phyloP scores from a whole-genome alignment of 2,888 invertebrate species.

The Iphiclides podalirius region DNA sequence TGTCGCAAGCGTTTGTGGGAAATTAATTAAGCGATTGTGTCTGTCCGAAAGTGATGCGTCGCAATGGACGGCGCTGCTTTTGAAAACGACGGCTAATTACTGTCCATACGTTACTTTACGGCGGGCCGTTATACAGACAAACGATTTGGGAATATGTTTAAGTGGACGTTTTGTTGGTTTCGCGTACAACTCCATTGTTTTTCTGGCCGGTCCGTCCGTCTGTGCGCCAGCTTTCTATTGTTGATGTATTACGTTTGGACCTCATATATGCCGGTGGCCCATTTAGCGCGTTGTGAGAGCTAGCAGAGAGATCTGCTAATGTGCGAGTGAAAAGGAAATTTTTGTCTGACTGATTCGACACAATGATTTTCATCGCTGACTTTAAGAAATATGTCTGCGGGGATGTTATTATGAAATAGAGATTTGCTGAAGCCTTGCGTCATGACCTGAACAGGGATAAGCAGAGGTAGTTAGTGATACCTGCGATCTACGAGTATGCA shows the following conservation, averaged over 20 bases:
- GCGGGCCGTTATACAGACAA: constrained; percentile 34
- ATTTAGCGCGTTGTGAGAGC: background rate
- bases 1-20: constrained; percentile 10
- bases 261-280: constrained; percentile 9
- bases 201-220: constrained; percentile 26
- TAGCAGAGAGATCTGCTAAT: no score
- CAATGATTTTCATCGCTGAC: no score
- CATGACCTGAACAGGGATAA: no score
- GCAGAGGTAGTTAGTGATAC: no score
- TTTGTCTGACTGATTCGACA: no score
- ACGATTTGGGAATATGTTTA: constrained; percentile 34
- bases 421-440: no score
- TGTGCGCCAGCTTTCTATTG: constrained; percentile 33
- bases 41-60: constrained; percentile 35
- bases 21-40: constrained; percentile 14
- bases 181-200: constrained; percentile 30
- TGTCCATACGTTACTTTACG: constrained; percentile 37
- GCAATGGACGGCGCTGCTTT: constrained; percentile 36
- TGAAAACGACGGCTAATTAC: constrained; percentile 44
- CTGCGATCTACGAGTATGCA: no score
- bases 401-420: no score
- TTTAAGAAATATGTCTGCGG: no score
- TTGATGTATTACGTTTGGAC: constrained; percentile 28
- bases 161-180: constrained; percentile 30
- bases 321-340: no score